Percentiles rank a stretch among this genome's conserved stretches.
Evolutionary conservation across 2,888 invertebrate genomes (phyloP).

Genomic region (Diogma glabrata): DNA sequence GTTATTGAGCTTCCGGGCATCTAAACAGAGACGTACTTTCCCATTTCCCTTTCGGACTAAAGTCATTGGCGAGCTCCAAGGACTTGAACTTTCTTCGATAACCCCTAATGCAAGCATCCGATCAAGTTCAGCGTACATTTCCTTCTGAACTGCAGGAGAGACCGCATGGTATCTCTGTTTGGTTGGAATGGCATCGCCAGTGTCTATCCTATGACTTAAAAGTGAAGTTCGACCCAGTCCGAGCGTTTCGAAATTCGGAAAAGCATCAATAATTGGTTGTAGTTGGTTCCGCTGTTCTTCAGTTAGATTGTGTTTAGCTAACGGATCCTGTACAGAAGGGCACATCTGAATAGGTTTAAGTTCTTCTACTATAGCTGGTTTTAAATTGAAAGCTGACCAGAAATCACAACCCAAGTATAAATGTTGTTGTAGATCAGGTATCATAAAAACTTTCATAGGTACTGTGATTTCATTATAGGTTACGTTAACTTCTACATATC

Average conservation of each 20-base stretch:
- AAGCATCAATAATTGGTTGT: too few species aligned
- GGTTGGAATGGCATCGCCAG: not conserved
- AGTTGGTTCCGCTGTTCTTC: too few species aligned
- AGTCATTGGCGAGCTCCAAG: not conserved
- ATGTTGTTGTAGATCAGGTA: not conserved
- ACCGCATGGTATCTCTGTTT: not conserved
- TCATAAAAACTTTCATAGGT: not conserved
- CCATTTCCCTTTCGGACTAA: not conserved
- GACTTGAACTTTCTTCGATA: not conserved
- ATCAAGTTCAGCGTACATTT: not conserved
- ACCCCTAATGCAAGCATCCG: not conserved
- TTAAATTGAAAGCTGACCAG: not conserved
- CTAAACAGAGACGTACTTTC: not conserved
- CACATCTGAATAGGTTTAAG: too few species aligned
- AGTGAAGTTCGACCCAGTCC: too few species aligned
- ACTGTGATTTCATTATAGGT: not conserved
- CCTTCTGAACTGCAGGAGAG: not conserved
- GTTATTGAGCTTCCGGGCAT: not conserved
- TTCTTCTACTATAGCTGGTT: too few species aligned
- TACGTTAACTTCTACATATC: not conserved
- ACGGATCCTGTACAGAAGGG: too few species aligned
- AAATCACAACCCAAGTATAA: not conserved
- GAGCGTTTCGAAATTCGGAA: too few species aligned
- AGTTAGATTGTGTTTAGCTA: too few species aligned
- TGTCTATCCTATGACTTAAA: too few species aligned